A percentile compares a stretch with the other conserved stretches of the same genome.
phyloP scores from a whole-genome alignment of 2,888 invertebrate species.

The Odontocerum albicorne region DNA sequence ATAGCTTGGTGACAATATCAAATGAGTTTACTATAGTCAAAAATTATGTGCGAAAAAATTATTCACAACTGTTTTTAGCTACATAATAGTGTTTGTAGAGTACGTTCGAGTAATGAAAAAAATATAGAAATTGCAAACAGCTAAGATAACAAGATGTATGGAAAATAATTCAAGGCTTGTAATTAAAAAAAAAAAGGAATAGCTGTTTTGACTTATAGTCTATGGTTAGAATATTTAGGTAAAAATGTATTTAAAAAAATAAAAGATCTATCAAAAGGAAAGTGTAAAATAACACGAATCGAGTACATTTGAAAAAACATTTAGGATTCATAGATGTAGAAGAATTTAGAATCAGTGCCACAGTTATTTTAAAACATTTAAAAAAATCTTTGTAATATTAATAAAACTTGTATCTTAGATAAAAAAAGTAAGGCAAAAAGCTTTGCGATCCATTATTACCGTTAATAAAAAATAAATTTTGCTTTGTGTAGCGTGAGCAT shows the following conservation, averaged over 20 bases:
- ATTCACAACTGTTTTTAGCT: too few species aligned
- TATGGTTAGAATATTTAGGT: neutral
- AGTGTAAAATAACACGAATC: too few species aligned
- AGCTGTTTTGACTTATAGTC: neutral
- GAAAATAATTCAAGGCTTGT: too few species aligned
- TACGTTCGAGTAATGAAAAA: too few species aligned
- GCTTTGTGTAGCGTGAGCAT: slow-evolving; percentile 11
- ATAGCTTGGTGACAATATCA: too few species aligned
- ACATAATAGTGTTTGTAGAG: too few species aligned
- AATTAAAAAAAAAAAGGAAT: neutral
- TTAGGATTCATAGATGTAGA: neutral
- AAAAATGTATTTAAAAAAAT: neutral
- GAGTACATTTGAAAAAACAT: too few species aligned
- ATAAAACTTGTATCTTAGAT: neutral
- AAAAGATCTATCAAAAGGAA: too few species aligned
- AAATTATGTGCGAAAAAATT: too few species aligned
- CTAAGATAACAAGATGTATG: too few species aligned
- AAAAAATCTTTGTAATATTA: neutral
- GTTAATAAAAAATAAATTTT: neutral
- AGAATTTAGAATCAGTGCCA: slow-evolving; percentile 24
- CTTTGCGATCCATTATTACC: neutral
- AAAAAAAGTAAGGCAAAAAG: neutral
- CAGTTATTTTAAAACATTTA: neutral
- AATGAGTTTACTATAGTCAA: too few species aligned
- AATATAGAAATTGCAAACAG: too few species aligned